Evolutionary conservation across 2,797 vertebrate genomes (phyloP).

Genomic region (Xiphophorus birchmanni): DNA sequence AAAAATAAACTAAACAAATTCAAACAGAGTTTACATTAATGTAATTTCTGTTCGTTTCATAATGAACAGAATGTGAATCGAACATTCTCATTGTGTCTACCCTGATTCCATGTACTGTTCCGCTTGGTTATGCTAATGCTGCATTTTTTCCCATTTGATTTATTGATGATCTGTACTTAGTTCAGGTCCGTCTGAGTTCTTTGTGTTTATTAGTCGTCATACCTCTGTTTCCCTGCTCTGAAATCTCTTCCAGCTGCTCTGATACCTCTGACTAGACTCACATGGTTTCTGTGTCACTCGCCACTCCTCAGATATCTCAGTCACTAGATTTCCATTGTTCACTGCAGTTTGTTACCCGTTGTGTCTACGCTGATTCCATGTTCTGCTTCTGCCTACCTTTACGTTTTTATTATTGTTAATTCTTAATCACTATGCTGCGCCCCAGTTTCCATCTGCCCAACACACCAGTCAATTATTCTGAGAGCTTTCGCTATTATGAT

Average conservation of each 20-base stretch:
- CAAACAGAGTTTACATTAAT: no score
- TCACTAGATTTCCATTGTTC: background rate
- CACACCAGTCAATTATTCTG: background rate
- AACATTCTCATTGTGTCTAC: no score
- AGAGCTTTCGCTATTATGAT: background rate
- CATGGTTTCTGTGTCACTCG: background rate
- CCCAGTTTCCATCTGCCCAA: background rate
- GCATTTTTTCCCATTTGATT: no score
- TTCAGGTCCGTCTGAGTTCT: no score
- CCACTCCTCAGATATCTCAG: background rate
- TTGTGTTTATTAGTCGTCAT: background rate
- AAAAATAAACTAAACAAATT: no score
- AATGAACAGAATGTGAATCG: no score
- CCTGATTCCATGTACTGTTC: no score
- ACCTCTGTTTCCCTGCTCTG: background rate
- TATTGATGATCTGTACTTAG: no score
- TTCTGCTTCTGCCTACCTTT: background rate
- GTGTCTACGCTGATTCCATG: no score
- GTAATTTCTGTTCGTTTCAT: no score
- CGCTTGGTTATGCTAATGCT: no score
- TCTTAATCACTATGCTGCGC: background rate
- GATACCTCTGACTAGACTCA: background rate
- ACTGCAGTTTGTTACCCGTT: background rate
- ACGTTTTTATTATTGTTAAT: background rate
- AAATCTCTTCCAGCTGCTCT: background rate